Conservation (phyloP, 2,888 invertebrate species). For the Suillia variegata region DNA sequence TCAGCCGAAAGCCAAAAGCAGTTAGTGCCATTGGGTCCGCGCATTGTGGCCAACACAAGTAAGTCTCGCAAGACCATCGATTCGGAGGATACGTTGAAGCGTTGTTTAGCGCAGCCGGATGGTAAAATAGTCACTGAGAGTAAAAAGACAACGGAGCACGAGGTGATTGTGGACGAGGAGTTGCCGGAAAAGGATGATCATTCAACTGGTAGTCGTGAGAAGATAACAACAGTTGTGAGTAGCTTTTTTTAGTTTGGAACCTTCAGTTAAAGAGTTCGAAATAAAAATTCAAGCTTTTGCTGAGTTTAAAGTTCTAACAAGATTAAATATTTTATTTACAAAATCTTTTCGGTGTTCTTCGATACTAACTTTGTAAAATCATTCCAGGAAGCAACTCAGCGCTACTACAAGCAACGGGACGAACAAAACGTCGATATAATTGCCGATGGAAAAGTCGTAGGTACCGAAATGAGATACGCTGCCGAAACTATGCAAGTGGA, state of each 20-base stretch:
- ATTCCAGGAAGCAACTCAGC: constrained; percentile 65
- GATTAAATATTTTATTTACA: not conserved
- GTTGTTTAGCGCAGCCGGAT: constrained; percentile 78
- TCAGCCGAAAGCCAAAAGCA: constrained; percentile 68
- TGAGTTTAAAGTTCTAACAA: not conserved
- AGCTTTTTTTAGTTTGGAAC: not conserved
- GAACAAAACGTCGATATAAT: constrained; percentile 84
- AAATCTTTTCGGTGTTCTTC: not conserved
- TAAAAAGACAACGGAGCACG: constrained; percentile 81
- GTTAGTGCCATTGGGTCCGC: constrained; percentile 72
- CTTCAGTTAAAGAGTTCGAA: too few species aligned
- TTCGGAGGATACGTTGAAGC: constrained; percentile 81
- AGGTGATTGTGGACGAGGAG: constrained; percentile 81
- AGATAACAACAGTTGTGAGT: constrained; percentile 54
- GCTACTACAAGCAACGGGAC: constrained; percentile 74
- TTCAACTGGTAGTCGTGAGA: constrained; percentile 51
- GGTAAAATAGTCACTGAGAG: constrained; percentile 87
- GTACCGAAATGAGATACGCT: constrained; percentile 80
- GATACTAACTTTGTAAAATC: not conserved
- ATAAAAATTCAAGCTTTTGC: not conserved
- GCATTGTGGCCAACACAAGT: constrained; percentile 75
- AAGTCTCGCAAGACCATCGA: constrained; percentile 82
- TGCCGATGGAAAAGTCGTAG: constrained; percentile 80
- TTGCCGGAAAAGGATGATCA: constrained; percentile 68
- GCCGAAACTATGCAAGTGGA: constrained; percentile 84